These are phyloP conservation scores for Oreochromis grahami DNA, from an alignment of 2,797 vertebrate species.

Conservation along the genomic window DNA sequence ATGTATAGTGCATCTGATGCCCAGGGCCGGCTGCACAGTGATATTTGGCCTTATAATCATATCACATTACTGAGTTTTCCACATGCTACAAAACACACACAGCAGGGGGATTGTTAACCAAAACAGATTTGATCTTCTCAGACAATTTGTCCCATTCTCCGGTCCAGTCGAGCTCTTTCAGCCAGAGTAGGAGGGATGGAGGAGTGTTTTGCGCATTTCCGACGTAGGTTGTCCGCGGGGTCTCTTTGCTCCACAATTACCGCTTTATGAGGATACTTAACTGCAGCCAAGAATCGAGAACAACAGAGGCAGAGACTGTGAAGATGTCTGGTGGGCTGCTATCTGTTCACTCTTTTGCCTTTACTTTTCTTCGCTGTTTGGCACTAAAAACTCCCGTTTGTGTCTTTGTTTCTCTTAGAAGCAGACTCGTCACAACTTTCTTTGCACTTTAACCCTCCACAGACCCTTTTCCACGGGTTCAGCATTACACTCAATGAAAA, in stretches of 20 bases:
- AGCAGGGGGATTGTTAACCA: conserved; percentile 34
- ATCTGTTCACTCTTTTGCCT: conserved; percentile 17
- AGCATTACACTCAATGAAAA: neutral
- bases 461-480: neutral
- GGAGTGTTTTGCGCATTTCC: conserved; percentile 55
- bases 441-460: neutral
- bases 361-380: conserved; percentile 10
- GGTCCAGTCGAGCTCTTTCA: conserved; percentile 20
- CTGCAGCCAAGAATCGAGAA: conserved; percentile 33
- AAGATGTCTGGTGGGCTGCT: conserved; percentile 29
- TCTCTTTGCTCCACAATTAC: conserved; percentile 53
- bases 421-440: neutral
- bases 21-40: neutral
- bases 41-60: conserved; percentile 25
- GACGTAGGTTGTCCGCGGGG: conserved; percentile 59
- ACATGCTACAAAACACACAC: conserved; percentile 40
- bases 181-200: conserved; percentile 45
- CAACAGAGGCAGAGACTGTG: conserved; percentile 21
- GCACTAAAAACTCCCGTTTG: neutral
- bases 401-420: neutral
- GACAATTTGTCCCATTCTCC: conserved; percentile 54
- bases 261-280: conserved; percentile 54
- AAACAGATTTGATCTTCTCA: conserved; percentile 35
- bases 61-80: conserved; percentile 40
- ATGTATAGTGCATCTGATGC: conserved; percentile 57